A percentile compares a stretch with the other conserved stretches of the same genome.
phyloP scores from a whole-genome alignment of 2,113 vertebrate genomes.

The Mirza zaza region DNA sequence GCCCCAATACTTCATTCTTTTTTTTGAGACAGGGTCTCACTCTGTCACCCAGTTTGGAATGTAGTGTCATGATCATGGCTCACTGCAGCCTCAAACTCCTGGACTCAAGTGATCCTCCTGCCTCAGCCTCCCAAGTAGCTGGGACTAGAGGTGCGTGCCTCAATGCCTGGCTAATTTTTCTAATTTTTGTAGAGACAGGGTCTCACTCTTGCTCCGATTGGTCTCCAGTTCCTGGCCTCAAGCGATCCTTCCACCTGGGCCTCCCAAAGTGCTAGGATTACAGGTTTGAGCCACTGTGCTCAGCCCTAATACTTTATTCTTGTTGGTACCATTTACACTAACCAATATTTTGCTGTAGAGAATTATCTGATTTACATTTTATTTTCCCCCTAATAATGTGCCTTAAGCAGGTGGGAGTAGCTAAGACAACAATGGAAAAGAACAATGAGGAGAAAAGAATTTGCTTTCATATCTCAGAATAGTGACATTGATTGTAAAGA shows the following conservation, averaged over 20 bases:
- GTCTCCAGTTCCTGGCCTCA: neutral
- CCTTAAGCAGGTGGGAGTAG: neutral
- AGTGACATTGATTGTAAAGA: neutral
- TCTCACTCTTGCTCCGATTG: no score
- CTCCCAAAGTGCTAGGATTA: neutral
- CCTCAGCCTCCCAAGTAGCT: no score
- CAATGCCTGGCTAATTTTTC: no score
- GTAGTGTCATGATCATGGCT: no score
- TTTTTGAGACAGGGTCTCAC: no score
- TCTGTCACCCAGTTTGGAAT: no score
- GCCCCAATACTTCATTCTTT: no score
- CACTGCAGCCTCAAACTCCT: no score
- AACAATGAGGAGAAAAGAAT: neutral
- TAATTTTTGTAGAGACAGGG: no score
- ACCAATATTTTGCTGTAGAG: neutral
- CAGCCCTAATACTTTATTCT: neutral
- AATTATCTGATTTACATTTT: neutral
- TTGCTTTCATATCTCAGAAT: neutral
- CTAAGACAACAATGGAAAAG: neutral
- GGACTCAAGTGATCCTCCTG: no score
- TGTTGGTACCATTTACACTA: neutral
- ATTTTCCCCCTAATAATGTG: neutral
- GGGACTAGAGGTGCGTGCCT: no score
- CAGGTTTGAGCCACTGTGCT: neutral
- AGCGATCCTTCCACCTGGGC: neutral